Evolutionary conservation across 2,797 vertebrate species (phyloP).

Genomic region (Diplodus sargus): DNA sequence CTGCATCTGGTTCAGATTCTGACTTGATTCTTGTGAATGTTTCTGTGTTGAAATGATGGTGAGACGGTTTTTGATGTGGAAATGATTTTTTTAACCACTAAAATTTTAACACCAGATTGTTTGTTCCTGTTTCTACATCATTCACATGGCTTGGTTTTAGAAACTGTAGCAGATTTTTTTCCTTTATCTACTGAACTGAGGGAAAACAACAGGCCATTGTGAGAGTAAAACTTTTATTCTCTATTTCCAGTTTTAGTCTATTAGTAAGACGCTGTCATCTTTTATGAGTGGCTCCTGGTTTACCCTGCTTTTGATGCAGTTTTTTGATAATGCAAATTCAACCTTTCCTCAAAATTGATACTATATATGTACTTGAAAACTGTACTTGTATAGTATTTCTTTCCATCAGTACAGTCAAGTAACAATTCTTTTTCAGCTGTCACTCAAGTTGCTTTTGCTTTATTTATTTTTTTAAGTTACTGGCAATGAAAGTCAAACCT

Average conservation of each 20-base stretch:
- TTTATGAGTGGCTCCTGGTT: not conserved
- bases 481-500: not conserved
- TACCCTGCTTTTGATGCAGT: not conserved
- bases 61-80: conserved; percentile 27
- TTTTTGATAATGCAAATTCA: not conserved
- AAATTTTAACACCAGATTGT: not conserved
- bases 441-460: too few relatives aligned
- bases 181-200: not conserved
- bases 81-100: not conserved
- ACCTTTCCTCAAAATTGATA: not conserved
- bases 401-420: too few relatives aligned
- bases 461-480: not conserved
- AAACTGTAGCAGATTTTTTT: not conserved
- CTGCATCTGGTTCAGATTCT: conserved; percentile 25
- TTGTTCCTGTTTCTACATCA: conserved; percentile 2
- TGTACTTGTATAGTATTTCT: too few relatives aligned
- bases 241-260: not conserved
- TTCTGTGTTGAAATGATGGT: conserved; percentile 15
- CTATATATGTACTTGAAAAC: too few relatives aligned
- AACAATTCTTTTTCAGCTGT: too few relatives aligned
- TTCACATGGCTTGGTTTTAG: not conserved
- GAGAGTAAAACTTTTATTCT: not conserved
- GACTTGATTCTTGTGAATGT: conserved; percentile 22
- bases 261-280: too few relatives aligned
- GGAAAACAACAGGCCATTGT: not conserved